These are phyloP conservation scores for Cosmorhoe ocellata DNA, from an alignment of 2,888 invertebrate genomes.

Conservation along the genomic window DNA sequence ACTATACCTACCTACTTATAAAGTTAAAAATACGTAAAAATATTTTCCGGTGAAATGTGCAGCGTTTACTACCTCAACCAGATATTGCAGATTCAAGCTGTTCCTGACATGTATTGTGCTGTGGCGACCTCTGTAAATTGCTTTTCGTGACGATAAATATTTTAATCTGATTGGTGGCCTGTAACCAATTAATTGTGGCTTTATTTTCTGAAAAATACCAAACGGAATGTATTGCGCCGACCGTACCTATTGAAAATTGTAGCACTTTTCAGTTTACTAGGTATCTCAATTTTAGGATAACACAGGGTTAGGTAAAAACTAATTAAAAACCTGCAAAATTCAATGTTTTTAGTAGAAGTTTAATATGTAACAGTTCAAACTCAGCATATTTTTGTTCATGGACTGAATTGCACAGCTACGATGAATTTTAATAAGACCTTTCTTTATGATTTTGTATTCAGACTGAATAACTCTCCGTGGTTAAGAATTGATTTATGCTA, in stretches of 20 bases:
- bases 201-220: slow-evolving; percentile 53
- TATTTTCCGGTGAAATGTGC: slow-evolving; percentile 60
- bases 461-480: slow-evolving; percentile 49
- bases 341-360: slow-evolving; percentile 29
- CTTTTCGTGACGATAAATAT: slow-evolving; percentile 79
- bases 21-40: slow-evolving; percentile 40
- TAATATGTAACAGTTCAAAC: slow-evolving; percentile 44
- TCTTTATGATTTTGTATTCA: slow-evolving; percentile 61
- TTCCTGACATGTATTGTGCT: slow-evolving; percentile 72
- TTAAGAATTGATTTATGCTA: slow-evolving; percentile 63
- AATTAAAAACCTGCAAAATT: too few relatives aligned
- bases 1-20: slow-evolving; percentile 25
- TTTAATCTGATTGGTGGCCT: slow-evolving; percentile 78
- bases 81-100: slow-evolving; percentile 73
- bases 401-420: slow-evolving; percentile 52
- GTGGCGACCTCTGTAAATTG: slow-evolving; percentile 77
- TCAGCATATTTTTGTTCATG: slow-evolving; percentile 42
- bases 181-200: slow-evolving; percentile 77
- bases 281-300: too few relatives aligned
- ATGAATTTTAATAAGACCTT: slow-evolving; percentile 60
- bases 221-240: slow-evolving; percentile 21
- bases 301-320: too few relatives aligned
- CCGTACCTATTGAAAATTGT: not conserved
- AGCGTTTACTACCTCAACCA: slow-evolving; percentile 58
- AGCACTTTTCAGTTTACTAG: too few relatives aligned